Conservation (phyloP, 2,797 vertebrate genomes). For the Corythornis leucogaster region DNA sequence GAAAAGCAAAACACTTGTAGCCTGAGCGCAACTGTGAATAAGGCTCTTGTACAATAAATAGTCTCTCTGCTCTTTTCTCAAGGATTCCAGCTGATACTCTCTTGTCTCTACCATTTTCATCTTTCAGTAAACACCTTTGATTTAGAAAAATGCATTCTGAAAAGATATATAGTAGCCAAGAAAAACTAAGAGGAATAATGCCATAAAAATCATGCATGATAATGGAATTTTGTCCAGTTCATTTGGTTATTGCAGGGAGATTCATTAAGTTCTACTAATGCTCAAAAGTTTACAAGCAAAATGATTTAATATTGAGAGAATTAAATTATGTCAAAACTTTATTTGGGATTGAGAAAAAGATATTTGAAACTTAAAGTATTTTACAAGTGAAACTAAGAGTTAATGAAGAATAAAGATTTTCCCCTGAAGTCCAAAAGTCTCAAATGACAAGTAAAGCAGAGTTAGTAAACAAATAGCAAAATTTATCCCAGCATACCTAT, state of each 20-base stretch:
- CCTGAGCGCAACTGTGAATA: not conserved
- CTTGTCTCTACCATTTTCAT: not conserved
- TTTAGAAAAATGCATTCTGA: not conserved
- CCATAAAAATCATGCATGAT: not conserved
- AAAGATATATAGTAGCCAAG: not conserved
- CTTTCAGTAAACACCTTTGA: not conserved
- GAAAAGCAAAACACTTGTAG: not conserved
- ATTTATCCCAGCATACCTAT: not conserved
- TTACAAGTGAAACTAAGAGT: not conserved
- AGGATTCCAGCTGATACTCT: not conserved
- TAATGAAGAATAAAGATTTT: not conserved
- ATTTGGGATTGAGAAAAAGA: not conserved
- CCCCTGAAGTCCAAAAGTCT: not conserved
- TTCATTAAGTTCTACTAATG: not conserved
- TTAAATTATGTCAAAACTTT: not conserved
- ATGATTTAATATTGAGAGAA: not conserved
- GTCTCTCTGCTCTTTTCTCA: not conserved
- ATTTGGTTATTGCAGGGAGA: not conserved
- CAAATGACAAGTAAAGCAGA: not conserved
- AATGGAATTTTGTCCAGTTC: not conserved
- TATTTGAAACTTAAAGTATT: not conserved
- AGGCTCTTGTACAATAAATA: not conserved
- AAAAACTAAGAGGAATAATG: not conserved
- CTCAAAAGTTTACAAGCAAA: not conserved
- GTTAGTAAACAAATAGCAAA: slow-evolving; percentile 1